Base-by-base conservation (phyloP, 2,113 vertebrate genomes). In the Pseudorectes ferrugineus region DNA sequence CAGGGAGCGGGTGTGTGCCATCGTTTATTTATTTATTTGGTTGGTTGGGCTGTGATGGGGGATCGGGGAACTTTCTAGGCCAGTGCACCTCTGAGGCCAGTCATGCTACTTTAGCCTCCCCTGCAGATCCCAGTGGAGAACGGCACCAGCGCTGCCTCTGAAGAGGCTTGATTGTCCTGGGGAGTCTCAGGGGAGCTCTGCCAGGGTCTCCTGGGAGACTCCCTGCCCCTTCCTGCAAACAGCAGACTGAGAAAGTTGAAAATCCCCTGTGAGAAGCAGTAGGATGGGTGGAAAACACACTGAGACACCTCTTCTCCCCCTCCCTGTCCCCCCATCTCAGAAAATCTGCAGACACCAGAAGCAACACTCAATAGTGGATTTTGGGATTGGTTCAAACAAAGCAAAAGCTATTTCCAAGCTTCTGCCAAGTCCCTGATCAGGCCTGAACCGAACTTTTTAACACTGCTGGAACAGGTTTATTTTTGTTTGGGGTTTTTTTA, bases 91-190 rank as follows among this genome's bases (percentile, higher is more conserved):
- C 90, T 76, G 82, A 0, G 35, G 68, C 84, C 95, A 93, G 95
- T 77, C 91, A 0, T 5, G 94, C 93, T 93, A 43, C 96, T 95
- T 96, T 84, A 96, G 96, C 95, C 95, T 97, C 95, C 96, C 95
- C 95, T 97, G 96, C 96, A 97, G 95, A 95, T 97, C 95, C 92
- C 81, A 57, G 51, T 1, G 26, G 88, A 97, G 95, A 97, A 97
- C 91, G 93, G 93, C 93, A 95, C 75, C 38, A 1, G 83, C 12
- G 6, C 24, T 8, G 54, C 45, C 58, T 79, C 86, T 1, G 4
- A 8, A 2, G 70, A 67, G 59, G 48, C 51, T 73, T 2, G 5
- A 11, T 54, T 85, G 43, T 70, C 71, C 82, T 1, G 0, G 12
- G n/a, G 45, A 61, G 54, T 45, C 63, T 86, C 66, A 12, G 46